phyloP scores from a whole-genome alignment of 2,888 invertebrate genomes.

The Meta bourneti region DNA sequence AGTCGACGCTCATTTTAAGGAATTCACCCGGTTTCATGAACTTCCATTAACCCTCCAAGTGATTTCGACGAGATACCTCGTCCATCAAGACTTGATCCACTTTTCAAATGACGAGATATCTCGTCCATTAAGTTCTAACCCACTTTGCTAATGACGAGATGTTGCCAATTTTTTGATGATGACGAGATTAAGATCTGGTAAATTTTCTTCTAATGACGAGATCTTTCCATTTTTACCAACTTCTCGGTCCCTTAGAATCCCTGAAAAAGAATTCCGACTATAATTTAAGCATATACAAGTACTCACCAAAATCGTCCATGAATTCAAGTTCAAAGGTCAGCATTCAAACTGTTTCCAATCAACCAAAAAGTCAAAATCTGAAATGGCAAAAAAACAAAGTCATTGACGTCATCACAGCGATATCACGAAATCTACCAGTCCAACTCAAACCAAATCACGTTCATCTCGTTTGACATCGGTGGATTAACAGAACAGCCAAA shows the following conservation, averaged over 20 bases:
- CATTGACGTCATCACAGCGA: not conserved
- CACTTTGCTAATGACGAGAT: too few species aligned
- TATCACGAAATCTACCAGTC: not conserved
- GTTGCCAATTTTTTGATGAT: too few species aligned
- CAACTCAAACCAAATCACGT: not conserved
- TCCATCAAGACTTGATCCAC: too few species aligned
- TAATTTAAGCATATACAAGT: not conserved
- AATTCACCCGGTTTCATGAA: too few species aligned
- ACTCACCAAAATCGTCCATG: conserved; percentile 73
- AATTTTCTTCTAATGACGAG: too few species aligned
- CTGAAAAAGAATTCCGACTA: not conserved
- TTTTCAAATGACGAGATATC: too few species aligned
- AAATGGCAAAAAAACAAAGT: conserved; percentile 10
- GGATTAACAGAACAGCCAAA: not conserved
- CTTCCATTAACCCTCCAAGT: too few species aligned
- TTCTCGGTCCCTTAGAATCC: not conserved
- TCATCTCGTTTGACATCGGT: not conserved
- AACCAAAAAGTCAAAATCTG: conserved; percentile 6
- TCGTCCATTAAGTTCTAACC: too few species aligned
- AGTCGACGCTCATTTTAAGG: too few species aligned
- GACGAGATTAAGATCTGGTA: too few species aligned
- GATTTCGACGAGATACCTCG: too few species aligned
- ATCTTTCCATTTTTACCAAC: not conserved
- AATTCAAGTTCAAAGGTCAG: conserved; percentile 69
- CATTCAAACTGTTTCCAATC: conserved; percentile 55